Evolutionary conservation across 2,113 vertebrate genomes (phyloP).

Genomic region (Myodes glareolus): DNA sequence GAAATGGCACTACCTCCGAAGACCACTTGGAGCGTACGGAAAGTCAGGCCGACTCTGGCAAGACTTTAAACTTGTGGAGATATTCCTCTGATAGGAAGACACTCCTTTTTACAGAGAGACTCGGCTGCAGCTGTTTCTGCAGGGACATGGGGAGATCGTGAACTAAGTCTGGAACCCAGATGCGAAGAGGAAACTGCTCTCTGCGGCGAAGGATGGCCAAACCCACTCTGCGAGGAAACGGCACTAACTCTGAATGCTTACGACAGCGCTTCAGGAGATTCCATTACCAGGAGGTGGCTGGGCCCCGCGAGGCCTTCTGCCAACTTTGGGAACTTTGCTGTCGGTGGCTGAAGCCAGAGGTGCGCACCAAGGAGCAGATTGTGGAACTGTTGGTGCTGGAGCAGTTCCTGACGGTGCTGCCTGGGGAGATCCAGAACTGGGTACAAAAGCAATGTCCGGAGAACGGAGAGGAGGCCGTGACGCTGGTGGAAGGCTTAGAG

Average conservation of each 20-base stretch:
- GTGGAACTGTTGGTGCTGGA: slow-evolving; percentile 79
- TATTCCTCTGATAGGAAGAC: slow-evolving; percentile 67
- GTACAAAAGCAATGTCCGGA: slow-evolving; percentile 77
- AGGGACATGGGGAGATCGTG: slow-evolving; percentile 58
- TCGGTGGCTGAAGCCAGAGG: slow-evolving; percentile 75
- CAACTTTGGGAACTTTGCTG: slow-evolving; percentile 80
- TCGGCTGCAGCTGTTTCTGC: slow-evolving; percentile 62
- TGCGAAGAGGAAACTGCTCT: slow-evolving; percentile 33
- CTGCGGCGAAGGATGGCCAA: slow-evolving; percentile 74
- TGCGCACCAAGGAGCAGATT: slow-evolving; percentile 78
- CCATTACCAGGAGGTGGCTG: slow-evolving; percentile 78
- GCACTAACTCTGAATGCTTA: slow-evolving; percentile 63
- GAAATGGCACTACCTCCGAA: slow-evolving; percentile 11
- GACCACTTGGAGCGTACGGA: not conserved
- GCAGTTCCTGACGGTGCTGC: slow-evolving; percentile 77
- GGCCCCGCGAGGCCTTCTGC: slow-evolving; percentile 78
- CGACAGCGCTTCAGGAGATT: slow-evolving; percentile 75
- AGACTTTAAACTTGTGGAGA: slow-evolving; percentile 31
- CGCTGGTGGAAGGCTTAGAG: slow-evolving; percentile 79
- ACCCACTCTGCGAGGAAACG: slow-evolving; percentile 58
- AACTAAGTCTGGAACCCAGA: slow-evolving; percentile 35
- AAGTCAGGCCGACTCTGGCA: slow-evolving; percentile 38
- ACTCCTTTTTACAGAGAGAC: slow-evolving; percentile 42
- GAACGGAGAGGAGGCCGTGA: slow-evolving; percentile 79
- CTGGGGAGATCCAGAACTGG: slow-evolving; percentile 76